Percentiles rank a stretch among this genome's conserved stretches.
Evolutionary conservation across 2,113 vertebrate genomes (phyloP).

Genomic region (Sinocyclocheilus grahami): DNA sequence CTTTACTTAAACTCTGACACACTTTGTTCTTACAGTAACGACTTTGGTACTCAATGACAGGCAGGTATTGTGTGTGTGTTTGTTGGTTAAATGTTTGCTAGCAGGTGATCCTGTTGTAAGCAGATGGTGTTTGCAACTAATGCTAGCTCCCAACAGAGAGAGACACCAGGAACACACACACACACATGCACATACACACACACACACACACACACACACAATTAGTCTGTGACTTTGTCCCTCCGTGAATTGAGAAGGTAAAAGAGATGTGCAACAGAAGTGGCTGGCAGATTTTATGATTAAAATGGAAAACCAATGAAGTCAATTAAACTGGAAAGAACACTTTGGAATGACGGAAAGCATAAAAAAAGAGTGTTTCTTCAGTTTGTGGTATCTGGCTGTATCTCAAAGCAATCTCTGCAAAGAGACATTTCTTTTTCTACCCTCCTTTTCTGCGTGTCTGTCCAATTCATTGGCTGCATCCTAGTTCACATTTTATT

Average conservation of each 20-base stretch:
- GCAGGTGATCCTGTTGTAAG: slow-evolving; percentile 83
- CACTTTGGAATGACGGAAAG: not conserved
- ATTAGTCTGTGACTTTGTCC: slow-evolving; percentile 21
- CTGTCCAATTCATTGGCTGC: not conserved
- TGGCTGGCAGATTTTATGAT: not conserved
- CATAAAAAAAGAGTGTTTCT: not conserved
- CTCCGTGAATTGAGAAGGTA: not conserved
- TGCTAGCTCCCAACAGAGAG: slow-evolving; percentile 82
- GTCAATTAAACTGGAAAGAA: not conserved
- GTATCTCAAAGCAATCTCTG: not conserved
- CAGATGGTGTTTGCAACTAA: slow-evolving; percentile 88
- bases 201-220: slow-evolving; percentile 44
- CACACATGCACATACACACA: slow-evolving; percentile 37
- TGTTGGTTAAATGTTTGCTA: slow-evolving; percentile 81
- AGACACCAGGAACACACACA: slow-evolving; percentile 77
- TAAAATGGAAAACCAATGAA: slow-evolving; percentile 2
- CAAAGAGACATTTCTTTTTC: not conserved
- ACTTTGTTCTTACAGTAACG: not conserved
- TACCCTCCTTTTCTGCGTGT: not conserved
- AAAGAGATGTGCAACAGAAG: not conserved
- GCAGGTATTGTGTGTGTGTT: slow-evolving; percentile 60
- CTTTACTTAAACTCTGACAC: not conserved
- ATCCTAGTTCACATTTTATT: not conserved
- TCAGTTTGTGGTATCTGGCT: slow-evolving; percentile 1
- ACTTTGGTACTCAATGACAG: slow-evolving; percentile 26